Evolutionary conservation across 1,140 invertebrate species (phyloP), one percentile per base, ranked within the genome.

Genomic region (Nephila pilipes): DNA sequence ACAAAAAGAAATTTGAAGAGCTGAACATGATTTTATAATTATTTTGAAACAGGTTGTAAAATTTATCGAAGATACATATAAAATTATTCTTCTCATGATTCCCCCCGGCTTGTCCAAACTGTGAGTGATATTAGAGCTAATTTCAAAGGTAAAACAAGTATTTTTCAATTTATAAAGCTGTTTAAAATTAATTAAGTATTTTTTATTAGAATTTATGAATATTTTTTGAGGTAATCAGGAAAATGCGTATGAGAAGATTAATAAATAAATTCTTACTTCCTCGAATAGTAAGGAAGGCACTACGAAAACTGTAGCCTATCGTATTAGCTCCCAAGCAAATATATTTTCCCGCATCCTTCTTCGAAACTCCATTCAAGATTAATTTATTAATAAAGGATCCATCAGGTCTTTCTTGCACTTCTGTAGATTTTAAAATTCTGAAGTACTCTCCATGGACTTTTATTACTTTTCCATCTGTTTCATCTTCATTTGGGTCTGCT

Each of bases 241-340:
- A 46, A 46, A 10, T 0, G 46, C 6, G 46, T n/a, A 65, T 25
- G 25, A 25, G 22, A n/a, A 65, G 46, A 65, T 60, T 25, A 29
- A 29, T 10, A 58, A 58, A 93, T 55, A 90, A 55, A 65, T 69
- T 18, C 83, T 93, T 94, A 95, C 94, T 93, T 85, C 92, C 93
- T 5, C 94, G 46, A 54, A 95, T 94, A n/a, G 93, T 94, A 2
- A 95, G 93, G 32, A 93, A 90, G 38, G 95, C 95, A 91, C 94
- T 94, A 46, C 93, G 94, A 60, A 94, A 94, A 80, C 93, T 95
- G 90, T 94, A 95, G 18, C 95, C 95, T 29, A 94, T 93, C 32
- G 93, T 93, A 79, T 95, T 95, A 55, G 95, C 94, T 22, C 94
- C 95, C n/a, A 95, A 90, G 87, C 95, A 95, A 46, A 95, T 93